Conservation (phyloP, 2,113 vertebrate species). For the Aptenodytes patagonicus region DNA sequence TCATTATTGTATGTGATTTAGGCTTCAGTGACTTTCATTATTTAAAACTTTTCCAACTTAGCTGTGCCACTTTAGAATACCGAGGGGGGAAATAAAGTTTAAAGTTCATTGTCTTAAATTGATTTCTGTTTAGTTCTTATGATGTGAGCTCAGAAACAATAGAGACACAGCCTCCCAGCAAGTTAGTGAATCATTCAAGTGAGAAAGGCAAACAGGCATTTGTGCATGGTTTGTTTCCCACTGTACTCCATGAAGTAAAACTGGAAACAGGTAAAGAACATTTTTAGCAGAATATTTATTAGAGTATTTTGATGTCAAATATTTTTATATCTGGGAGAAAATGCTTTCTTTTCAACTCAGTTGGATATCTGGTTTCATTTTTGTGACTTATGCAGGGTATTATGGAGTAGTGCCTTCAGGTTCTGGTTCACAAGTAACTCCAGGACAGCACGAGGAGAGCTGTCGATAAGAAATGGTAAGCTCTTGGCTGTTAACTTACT, state of each 20-base stretch:
- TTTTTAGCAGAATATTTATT: slow-evolving; percentile 2
- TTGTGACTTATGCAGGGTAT: not conserved
- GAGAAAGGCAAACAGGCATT: slow-evolving; percentile 49
- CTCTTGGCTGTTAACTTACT: not conserved
- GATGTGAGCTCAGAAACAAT: slow-evolving; percentile 38
- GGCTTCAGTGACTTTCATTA: slow-evolving; percentile 69
- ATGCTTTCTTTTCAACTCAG: not conserved
- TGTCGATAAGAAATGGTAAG: not conserved
- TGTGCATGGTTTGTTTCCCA: slow-evolving; percentile 38
- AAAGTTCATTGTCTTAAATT: slow-evolving; percentile 57
- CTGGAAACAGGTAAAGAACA: slow-evolving; percentile 39
- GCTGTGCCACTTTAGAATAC: slow-evolving; percentile 11
- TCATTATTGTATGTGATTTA: slow-evolving; percentile 66
- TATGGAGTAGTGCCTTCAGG: not conserved
- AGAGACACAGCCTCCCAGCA: not conserved
- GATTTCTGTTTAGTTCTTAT: slow-evolving; percentile 58
- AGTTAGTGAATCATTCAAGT: slow-evolving; percentile 40
- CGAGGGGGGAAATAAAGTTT: not conserved
- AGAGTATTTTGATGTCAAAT: not conserved
- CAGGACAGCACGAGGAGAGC: not conserved
- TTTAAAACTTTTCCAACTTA: slow-evolving; percentile 65
- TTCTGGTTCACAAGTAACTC: not conserved
- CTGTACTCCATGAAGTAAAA: slow-evolving; percentile 42
- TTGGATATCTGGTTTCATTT: not conserved
- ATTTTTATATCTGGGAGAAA: not conserved